Evolutionary conservation across 2,797 vertebrate genomes (phyloP).

Genomic region (Muscicapa comitata): DNA sequence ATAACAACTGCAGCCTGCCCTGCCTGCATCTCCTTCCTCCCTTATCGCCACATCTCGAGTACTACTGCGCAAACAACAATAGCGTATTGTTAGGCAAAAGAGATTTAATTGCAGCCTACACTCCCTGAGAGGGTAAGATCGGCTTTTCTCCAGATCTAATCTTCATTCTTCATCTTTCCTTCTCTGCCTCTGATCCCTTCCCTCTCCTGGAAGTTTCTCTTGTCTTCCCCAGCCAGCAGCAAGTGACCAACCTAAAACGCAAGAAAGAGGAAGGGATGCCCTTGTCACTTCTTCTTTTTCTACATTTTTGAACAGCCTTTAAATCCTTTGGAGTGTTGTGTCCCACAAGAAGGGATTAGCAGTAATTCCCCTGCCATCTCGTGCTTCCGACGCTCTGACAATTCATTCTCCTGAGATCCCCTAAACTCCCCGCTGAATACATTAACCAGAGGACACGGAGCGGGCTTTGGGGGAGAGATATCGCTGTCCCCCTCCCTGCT

Average conservation of each 20-base stretch:
- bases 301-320: constrained; percentile 4
- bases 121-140: constrained; percentile 14
- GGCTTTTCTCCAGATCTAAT: constrained; percentile 28
- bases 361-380: constrained; percentile 56
- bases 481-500: not conserved
- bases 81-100: constrained; percentile 29
- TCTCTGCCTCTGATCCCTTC: not conserved
- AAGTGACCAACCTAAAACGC: not conserved
- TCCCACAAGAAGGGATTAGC: constrained; percentile 39
- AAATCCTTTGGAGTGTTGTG: constrained; percentile 36
- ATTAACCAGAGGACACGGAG: constrained; percentile 34
- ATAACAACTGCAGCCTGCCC: not conserved
- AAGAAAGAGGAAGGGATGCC: not conserved
- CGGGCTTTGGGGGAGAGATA: not conserved
- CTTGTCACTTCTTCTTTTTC: not conserved
- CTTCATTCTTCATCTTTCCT: not conserved
- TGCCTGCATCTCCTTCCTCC: not conserved
- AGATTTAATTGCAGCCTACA: constrained; percentile 61
- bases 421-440: constrained; percentile 22
- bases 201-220: not conserved
- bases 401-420: constrained; percentile 40
- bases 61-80: not conserved
- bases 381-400: constrained; percentile 14
- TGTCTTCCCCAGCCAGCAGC: not conserved
- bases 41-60: not conserved